phyloP scores from a whole-genome alignment of 2,888 invertebrate genomes.

The Leptopilina drosophilae region DNA sequence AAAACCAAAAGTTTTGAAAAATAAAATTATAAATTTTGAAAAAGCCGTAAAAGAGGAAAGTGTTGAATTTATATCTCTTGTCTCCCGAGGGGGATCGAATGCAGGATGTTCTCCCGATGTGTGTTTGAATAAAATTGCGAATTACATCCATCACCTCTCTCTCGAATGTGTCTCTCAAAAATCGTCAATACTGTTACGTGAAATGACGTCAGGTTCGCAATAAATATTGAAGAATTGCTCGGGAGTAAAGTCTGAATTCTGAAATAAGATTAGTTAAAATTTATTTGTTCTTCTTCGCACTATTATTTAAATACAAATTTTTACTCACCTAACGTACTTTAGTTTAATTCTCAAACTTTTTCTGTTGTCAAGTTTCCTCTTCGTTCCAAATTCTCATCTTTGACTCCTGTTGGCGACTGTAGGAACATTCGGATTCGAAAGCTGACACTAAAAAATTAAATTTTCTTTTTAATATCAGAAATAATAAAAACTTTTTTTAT shows the following conservation, averaged over 20 bases:
- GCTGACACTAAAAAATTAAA: no score
- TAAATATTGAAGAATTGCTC: constrained; percentile 3
- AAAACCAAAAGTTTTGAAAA: no score
- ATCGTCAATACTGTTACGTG: constrained; percentile 55
- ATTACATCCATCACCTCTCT: constrained; percentile 48
- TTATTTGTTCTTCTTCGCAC: not conserved
- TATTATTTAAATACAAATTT: not conserved
- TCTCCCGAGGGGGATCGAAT: not conserved
- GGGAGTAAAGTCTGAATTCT: constrained; percentile 2
- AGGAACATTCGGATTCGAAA: no score
- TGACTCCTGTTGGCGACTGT: no score
- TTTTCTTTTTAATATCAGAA: no score
- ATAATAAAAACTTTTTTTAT: no score
- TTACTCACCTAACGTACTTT: no score
- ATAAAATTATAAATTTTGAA: no score
- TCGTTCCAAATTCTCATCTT: no score
- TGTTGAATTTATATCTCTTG: not conserved
- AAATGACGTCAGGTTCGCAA: constrained; percentile 53
- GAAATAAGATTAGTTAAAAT: not conserved
- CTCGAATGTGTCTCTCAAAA: constrained; percentile 42
- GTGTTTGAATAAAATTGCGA: constrained; percentile 20
- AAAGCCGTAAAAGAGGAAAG: not conserved
- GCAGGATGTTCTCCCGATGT: not conserved
- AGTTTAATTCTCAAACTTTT: no score
- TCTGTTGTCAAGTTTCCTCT: no score